These are phyloP conservation scores for Sterrhoptilus dennistouni DNA, from an alignment of 2,113 vertebrate genomes.

Conservation along the genomic window DNA sequence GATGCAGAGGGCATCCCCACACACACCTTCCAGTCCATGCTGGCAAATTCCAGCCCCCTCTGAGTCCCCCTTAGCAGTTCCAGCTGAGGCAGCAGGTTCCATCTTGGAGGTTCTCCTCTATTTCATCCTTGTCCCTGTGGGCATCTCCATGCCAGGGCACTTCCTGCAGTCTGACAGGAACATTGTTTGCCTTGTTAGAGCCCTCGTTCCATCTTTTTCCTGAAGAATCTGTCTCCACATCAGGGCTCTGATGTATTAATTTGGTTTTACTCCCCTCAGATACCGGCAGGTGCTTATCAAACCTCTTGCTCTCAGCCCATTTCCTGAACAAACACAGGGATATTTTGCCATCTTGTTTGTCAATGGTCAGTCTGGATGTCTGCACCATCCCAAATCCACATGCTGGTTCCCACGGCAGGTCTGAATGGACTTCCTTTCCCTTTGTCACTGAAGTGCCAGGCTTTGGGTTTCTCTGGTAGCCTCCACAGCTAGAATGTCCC, in stretches of 20 bases:
- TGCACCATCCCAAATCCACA: neutral
- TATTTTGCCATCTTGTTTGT: neutral
- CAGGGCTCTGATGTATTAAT: neutral
- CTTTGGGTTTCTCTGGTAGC: neutral
- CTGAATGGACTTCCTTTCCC: neutral
- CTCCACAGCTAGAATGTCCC: neutral
- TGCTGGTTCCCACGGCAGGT: neutral
- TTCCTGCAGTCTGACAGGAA: neutral
- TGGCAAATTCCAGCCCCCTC: neutral
- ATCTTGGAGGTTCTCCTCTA: neutral
- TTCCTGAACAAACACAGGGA: neutral
- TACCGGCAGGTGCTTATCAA: neutral
- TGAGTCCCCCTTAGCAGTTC: neutral
- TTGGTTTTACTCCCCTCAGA: neutral
- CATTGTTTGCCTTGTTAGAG: neutral
- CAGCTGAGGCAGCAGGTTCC: neutral
- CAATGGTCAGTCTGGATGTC: neutral
- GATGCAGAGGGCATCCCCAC: neutral
- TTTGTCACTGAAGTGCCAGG: neutral
- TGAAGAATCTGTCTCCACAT: neutral
- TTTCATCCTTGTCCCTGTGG: neutral
- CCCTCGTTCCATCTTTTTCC: neutral
- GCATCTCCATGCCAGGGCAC: neutral
- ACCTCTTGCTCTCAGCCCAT: neutral
- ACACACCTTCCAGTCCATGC: neutral